Conservation (phyloP, 2,888 invertebrate species). For the Chymomyza caudatula region DNA sequence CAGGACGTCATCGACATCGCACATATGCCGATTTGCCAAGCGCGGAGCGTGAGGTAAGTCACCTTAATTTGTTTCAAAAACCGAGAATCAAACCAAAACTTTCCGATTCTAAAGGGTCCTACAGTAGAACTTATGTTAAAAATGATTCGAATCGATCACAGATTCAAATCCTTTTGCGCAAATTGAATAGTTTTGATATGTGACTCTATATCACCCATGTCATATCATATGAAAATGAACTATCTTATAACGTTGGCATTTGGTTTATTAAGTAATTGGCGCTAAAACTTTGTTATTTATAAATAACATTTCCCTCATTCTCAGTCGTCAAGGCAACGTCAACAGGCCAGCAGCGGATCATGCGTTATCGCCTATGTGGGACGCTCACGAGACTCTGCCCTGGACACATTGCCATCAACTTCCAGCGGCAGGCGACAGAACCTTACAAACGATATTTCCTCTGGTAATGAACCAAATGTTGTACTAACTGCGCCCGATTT, state of each 20-base stretch:
- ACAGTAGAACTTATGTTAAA: too few relatives aligned
- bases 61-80: too few relatives aligned
- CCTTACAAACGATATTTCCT: slow-evolving; percentile 25
- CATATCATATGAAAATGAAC: too few relatives aligned
- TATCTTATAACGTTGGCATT: too few relatives aligned
- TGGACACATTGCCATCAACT: not conserved
- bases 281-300: too few relatives aligned
- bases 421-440: slow-evolving; percentile 11
- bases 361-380: slow-evolving; percentile 62
- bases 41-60: slow-evolving; percentile 28
- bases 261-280: too few relatives aligned
- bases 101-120: too few relatives aligned
- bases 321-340: not conserved
- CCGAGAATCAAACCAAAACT: not conserved
- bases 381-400: slow-evolving; percentile 40
- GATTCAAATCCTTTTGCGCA: too few relatives aligned
- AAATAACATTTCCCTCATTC: not conserved
- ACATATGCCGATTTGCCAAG: slow-evolving; percentile 48
- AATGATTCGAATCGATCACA: too few relatives aligned
- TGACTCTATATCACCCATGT: too few relatives aligned
- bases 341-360: slow-evolving; percentile 40
- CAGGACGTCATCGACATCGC: slow-evolving; percentile 52
- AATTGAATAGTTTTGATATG: too few relatives aligned
- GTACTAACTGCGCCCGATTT: slow-evolving; percentile 82
- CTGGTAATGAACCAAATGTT: slow-evolving; percentile 43